Base-by-base conservation (phyloP, 2,797 vertebrate species). In the Arremon aurantiirostris region DNA sequence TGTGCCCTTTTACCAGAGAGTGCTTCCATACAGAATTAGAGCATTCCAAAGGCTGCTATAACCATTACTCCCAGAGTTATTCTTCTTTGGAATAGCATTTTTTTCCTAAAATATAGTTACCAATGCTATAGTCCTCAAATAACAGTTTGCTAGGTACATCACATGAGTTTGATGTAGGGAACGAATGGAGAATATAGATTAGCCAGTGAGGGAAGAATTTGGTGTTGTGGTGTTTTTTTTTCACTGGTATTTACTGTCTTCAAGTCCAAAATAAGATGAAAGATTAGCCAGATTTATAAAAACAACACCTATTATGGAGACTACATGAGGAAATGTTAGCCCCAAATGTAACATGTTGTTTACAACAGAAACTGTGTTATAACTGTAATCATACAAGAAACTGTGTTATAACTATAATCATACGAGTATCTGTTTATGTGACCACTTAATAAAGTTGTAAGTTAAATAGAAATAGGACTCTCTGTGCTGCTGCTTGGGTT, bases 221-320 rank as follows among this genome's bases (percentile, higher is more conserved):
- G 11, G 3, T 59, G 23, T 0, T 81, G 32, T 4, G 8, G 1
- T 0, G 0, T 4, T n/a, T n/a, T 44, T 44, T 84, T 56, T 41
- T 30, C 8, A 16, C 19, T 69, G 46, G 5, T 86, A 32, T 86
- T 82, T 76, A 39, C 8, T 32, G 12, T 82, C 14, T 84, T 86
- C 59, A 55, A 35, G 68, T 72, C 13, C 61, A 55, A 84, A 81
- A 41, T 35, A 59, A 47, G 44, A 4, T 21, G 47, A 21, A 92
- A 81, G 18, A 76, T 69, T 35, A 44, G 20, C 14, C 37, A 52
- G 28, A 30, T 39, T 41, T 69, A 37, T 18, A 37, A 78, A 84
- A 82, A 34, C 15, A 22, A 28, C 26, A 11, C 27, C 60, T 87
- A 69, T 49, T 56, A 8, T 2, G 10, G 44, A 79, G 42, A 24